Evolutionary conservation across 2,888 invertebrate genomes (phyloP).

Genomic region (Sinotaia quadrata): DNA sequence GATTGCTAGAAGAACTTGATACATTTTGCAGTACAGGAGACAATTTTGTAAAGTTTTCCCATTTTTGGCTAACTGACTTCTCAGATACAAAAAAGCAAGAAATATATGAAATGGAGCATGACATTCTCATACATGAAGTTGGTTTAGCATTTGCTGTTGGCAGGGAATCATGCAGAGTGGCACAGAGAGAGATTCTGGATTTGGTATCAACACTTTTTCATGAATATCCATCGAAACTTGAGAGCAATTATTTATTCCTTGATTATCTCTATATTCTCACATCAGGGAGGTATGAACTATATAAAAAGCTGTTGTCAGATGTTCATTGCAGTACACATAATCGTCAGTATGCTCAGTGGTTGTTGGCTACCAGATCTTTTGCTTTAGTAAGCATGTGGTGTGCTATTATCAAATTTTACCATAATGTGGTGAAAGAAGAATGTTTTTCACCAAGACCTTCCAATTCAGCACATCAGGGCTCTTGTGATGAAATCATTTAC

Average conservation of each 20-base stretch:
- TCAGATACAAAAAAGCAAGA: constrained; percentile 63
- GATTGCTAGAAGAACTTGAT: constrained; percentile 56
- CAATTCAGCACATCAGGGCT: constrained; percentile 16
- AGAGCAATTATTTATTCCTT: constrained; percentile 64
- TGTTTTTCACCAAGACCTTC: constrained; percentile 30
- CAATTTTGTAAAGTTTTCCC: constrained; percentile 69
- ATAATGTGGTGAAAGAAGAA: constrained; percentile 50
- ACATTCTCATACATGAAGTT: constrained; percentile 66
- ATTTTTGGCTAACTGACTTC: constrained; percentile 70
- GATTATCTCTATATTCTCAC: constrained; percentile 67
- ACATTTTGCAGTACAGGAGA: constrained; percentile 59
- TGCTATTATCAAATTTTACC: constrained; percentile 68
- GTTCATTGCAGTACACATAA: constrained; percentile 67
- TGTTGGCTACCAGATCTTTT: constrained; percentile 67
- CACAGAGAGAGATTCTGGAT: constrained; percentile 55
- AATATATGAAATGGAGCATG: constrained; percentile 67
- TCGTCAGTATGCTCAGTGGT: constrained; percentile 69
- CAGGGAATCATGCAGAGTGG: constrained; percentile 55
- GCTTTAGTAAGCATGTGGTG: constrained; percentile 68
- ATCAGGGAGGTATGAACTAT: constrained; percentile 59
- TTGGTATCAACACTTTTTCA: constrained; percentile 65
- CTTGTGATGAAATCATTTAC: constrained; percentile 43
- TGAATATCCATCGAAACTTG: constrained; percentile 66
- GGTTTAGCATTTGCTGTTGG: constrained; percentile 67
- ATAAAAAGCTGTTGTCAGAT: constrained; percentile 66